Conservation (phyloP, 2,113 vertebrate species). For the Upupa epops region DNA sequence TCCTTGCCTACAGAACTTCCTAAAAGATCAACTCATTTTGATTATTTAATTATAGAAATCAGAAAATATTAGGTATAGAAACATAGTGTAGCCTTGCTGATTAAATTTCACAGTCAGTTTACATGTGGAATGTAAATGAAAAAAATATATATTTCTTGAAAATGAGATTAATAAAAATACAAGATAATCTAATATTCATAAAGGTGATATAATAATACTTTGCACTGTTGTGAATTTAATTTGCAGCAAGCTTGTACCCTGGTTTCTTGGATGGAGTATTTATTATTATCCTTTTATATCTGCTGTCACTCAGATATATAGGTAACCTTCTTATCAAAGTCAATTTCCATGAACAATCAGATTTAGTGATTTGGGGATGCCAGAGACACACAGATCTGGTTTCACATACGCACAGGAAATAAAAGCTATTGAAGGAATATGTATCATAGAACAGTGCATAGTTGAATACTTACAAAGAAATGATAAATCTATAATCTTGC, state of each 20-base stretch:
- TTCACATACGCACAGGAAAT: not conserved
- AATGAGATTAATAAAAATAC: not conserved
- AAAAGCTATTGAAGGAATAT: conserved; percentile 28
- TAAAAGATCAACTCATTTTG: not conserved
- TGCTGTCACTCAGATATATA: conserved; percentile 19
- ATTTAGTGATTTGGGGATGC: conserved; percentile 51
- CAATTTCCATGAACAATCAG: conserved; percentile 51
- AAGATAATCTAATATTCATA: not conserved
- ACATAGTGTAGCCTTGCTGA: not conserved
- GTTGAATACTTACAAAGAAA: not conserved
- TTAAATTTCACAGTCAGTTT: not conserved
- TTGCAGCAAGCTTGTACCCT: not conserved
- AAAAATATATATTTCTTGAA: not conserved
- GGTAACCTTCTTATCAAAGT: conserved; percentile 36
- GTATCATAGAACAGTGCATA: not conserved
- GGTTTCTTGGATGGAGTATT: not conserved
- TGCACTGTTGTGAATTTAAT: not conserved
- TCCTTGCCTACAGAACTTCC: not conserved
- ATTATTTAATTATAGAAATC: not conserved
- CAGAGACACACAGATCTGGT: conserved; percentile 6
- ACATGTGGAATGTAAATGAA: not conserved
- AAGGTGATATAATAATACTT: not conserved
- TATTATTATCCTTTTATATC: not conserved
- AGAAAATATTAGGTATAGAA: not conserved
- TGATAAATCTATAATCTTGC: conserved; percentile 16